Evolutionary conservation across 2,888 invertebrate genomes (phyloP).

Genomic region (Brenthis ino): DNA sequence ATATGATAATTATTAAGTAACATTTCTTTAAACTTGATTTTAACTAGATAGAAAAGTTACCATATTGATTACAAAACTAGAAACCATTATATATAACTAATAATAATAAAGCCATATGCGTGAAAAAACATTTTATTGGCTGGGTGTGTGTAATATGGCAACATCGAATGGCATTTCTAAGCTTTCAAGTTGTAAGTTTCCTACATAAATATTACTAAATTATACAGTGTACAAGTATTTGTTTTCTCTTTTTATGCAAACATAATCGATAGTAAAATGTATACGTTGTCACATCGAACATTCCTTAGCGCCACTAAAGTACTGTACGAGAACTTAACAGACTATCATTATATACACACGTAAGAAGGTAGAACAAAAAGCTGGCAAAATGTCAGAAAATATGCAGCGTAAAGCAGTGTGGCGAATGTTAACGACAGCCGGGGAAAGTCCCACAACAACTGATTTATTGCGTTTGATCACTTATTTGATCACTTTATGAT

Average conservation of each 20-base stretch:
- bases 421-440: slow-evolving; percentile 70
- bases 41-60: too few relatives aligned
- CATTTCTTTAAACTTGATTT: too few relatives aligned
- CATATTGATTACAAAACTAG: too few relatives aligned
- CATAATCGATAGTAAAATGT: slow-evolving; percentile 16
- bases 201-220: not conserved
- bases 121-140: too few relatives aligned
- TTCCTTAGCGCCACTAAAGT: slow-evolving; percentile 35
- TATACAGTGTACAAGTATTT: not conserved
- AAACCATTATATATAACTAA: too few relatives aligned
- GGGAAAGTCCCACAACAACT: slow-evolving; percentile 65
- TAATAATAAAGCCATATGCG: too few relatives aligned
- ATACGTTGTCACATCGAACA: slow-evolving; percentile 15
- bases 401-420: slow-evolving; percentile 58
- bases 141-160: too few relatives aligned
- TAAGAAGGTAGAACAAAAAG: slow-evolving; percentile 67
- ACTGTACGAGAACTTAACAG: slow-evolving; percentile 51
- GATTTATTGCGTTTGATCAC: slow-evolving; percentile 75
- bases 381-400: slow-evolving; percentile 63
- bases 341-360: slow-evolving; percentile 65
- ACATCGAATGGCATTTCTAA: not conserved
- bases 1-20: too few relatives aligned
- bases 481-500: slow-evolving; percentile 81
- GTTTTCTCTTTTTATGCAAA: slow-evolving; percentile 9
- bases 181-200: not conserved